Evolutionary conservation across 2,797 vertebrate species (phyloP).

Genomic region (Lithobates pipiens): DNA sequence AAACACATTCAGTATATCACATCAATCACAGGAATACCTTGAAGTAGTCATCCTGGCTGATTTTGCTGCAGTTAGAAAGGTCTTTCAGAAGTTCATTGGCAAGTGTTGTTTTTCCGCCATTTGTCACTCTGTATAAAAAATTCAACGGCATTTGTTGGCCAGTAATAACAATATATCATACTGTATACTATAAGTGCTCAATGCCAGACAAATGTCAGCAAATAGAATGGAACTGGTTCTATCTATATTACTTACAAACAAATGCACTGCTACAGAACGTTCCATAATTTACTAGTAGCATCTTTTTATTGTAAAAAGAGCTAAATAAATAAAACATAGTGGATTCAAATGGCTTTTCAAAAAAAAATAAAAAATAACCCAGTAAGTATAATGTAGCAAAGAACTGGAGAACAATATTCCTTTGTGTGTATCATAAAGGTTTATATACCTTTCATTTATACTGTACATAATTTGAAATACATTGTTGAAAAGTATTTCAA

Average conservation of each 20-base stretch:
- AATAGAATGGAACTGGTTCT: not conserved
- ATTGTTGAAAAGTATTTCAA: no score
- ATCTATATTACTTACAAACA: no score
- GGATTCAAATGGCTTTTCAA: not conserved
- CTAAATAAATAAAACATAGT: not conserved
- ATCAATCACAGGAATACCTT: slow-evolving; percentile 78
- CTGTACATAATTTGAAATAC: no score
- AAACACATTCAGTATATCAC: not conserved
- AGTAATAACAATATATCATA: not conserved
- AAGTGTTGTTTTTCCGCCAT: slow-evolving; percentile 92
- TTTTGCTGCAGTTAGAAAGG: slow-evolving; percentile 84
- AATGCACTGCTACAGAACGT: no score
- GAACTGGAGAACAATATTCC: not conserved
- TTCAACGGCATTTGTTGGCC: not conserved
- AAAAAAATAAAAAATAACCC: no score
- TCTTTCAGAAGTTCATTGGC: slow-evolving; percentile 79
- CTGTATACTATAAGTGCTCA: no score
- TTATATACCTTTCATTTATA: not conserved
- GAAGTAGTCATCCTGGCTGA: slow-evolving; percentile 92
- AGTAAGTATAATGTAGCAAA: no score
- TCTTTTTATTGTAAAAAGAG: no score
- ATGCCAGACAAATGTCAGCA: not conserved
- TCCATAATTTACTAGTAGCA: no score
- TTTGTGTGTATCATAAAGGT: not conserved
- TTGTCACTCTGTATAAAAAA: slow-evolving; percentile 79